These are phyloP conservation scores for Montipora efflorescens DNA, from an alignment of 64 coral and sea anemone species.

Conservation along the genomic window DNA sequence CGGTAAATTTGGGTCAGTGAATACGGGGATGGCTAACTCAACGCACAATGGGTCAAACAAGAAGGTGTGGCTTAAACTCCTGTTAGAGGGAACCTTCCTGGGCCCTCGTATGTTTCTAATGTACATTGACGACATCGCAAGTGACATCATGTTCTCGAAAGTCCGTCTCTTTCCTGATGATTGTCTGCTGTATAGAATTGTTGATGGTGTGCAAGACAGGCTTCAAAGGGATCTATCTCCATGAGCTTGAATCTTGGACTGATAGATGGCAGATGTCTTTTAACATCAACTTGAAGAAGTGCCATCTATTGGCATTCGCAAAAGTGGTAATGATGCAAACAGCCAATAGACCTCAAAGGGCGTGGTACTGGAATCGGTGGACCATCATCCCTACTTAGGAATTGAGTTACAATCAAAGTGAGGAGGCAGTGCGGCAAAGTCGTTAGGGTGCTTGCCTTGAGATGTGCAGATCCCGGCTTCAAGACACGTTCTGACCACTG, in stretches of 20 bases:
- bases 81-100: too few relatives aligned
- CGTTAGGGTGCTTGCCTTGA: too few relatives aligned
- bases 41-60: too few relatives aligned
- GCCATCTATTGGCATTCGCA: not conserved
- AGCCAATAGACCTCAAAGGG: slow-evolving; percentile 13
- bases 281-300: slow-evolving; percentile 41
- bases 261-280: slow-evolving; percentile 65
- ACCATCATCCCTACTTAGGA: too few relatives aligned
- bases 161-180: slow-evolving; percentile 41
- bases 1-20: too few relatives aligned
- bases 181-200: slow-evolving; percentile 41
- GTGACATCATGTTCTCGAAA: slow-evolving; percentile 38
- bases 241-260: slow-evolving; percentile 49
- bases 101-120: not conserved
- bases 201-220: slow-evolving; percentile 16
- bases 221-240: slow-evolving; percentile 30
- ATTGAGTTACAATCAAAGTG: too few relatives aligned
- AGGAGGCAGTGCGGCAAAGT: too few relatives aligned
- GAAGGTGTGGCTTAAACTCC: too few relatives aligned
- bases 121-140: slow-evolving; percentile 34
- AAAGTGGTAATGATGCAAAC: not conserved
- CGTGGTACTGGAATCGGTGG: too few relatives aligned
- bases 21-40: too few relatives aligned
- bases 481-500: too few relatives aligned
- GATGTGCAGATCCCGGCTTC: too few relatives aligned